These are phyloP conservation scores for Scaptomyza pallida DNA, from an alignment of 1,140 invertebrate species.

Conservation along the genomic window DNA sequence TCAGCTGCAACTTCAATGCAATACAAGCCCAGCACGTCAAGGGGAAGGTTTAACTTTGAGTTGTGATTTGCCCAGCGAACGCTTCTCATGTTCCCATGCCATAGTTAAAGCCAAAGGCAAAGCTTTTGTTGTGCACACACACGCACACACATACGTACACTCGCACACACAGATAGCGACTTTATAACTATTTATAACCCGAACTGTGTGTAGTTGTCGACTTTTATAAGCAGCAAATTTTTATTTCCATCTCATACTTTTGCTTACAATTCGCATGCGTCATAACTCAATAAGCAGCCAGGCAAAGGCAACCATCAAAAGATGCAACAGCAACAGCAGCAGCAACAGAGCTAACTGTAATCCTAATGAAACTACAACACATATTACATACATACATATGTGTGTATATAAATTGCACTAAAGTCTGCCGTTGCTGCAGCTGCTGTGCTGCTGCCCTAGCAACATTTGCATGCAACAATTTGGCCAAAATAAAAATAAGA, in stretches of 20 bases:
- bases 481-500: conserved; percentile 46
- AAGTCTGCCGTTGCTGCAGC: conserved; percentile 15
- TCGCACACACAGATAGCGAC: conserved; percentile 35
- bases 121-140: conserved; percentile 73
- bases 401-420: too few species aligned
- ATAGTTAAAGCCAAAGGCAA: conserved; percentile 64
- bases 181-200: conserved; percentile 40
- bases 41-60: conserved; percentile 54
- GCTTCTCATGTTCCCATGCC: conserved; percentile 37
- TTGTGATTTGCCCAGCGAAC: conserved; percentile 64
- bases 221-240: conserved; percentile 81
- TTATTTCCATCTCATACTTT: conserved; percentile 64
- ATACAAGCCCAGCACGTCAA: conserved; percentile 39
- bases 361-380: conserved; percentile 83
- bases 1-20: conserved; percentile 79
- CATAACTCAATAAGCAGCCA: conserved; percentile 79
- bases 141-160: conserved; percentile 34
- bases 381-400: conserved; percentile 52
- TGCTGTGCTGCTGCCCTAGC: conserved; percentile 27
- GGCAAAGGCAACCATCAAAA: conserved; percentile 34
- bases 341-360: conserved; percentile 67
- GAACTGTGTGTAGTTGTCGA: conserved; percentile 58
- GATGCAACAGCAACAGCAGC: conserved; percentile 32
- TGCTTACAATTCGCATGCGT: conserved; percentile 74
- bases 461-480: conserved; percentile 82